Percentiles rank a stretch among this genome's conserved stretches.
Conservation (phyloP, 2,113 vertebrate species). For the Oxygymnocypris stewartii region DNA sequence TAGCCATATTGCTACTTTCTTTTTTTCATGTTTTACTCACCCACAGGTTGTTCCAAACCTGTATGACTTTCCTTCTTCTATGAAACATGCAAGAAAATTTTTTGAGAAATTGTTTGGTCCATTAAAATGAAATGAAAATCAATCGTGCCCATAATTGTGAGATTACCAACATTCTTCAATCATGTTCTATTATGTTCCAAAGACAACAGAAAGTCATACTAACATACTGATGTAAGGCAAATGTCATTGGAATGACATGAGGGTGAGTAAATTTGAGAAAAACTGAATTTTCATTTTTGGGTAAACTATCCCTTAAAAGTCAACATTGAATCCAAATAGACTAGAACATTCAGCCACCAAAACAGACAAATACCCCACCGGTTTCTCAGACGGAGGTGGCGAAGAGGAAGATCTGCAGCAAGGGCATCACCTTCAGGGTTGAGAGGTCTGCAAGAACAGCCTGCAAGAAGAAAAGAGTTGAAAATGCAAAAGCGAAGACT, state of each 20-base stretch:
- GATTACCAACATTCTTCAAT: not conserved
- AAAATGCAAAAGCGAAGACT: conserved; percentile 45
- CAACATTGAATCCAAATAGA: not conserved
- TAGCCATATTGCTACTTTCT: not conserved
- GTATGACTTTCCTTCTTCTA: not conserved
- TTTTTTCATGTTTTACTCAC: not conserved
- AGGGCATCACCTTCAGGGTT: conserved; percentile 96
- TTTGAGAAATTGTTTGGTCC: not conserved
- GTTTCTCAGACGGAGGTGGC: conserved; percentile 80
- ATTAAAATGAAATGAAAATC: not conserved
- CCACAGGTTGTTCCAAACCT: not conserved
- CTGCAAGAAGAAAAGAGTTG: conserved; percentile 69
- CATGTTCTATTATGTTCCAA: not conserved
- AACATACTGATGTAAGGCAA: not conserved
- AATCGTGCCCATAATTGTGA: not conserved
- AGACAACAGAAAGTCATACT: not conserved
- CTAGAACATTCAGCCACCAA: not conserved
- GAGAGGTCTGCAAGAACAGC: conserved; percentile 98
- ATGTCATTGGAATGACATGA: not conserved
- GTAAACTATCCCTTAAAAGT: not conserved
- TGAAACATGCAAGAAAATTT: not conserved
- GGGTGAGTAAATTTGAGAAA: not conserved
- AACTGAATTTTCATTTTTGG: not conserved
- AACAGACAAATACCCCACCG: not conserved
- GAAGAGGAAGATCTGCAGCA: conserved; percentile 97